These are phyloP conservation scores for Merluccius polli DNA, from an alignment of 2,797 vertebrate species.

Conservation along the genomic window DNA sequence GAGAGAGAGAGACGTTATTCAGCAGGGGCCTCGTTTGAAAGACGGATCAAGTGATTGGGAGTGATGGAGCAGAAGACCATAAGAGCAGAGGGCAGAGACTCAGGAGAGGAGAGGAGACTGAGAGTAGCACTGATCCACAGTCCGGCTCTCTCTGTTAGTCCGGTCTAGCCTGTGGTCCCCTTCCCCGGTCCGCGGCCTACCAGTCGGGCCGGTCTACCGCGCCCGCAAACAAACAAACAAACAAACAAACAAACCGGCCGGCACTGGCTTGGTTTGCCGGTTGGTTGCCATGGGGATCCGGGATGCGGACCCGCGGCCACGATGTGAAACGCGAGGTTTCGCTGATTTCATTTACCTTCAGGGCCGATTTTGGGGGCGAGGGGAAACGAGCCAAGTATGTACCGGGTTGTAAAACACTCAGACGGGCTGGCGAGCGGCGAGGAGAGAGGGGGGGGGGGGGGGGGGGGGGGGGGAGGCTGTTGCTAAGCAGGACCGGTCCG, in stretches of 20 bases:
- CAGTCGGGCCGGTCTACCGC: background rate
- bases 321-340: background rate
- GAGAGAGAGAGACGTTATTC: background rate
- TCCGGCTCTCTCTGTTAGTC: background rate
- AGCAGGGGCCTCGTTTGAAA: conserved; percentile 22
- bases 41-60: conserved; percentile 61
- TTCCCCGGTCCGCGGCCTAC: background rate
- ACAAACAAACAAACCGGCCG: background rate
- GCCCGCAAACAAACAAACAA: no score
- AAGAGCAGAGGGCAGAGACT: conserved; percentile 60
- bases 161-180: background rate
- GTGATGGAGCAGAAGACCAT: conserved; percentile 59
- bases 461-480: no score
- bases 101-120: conserved; percentile 6
- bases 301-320: background rate
- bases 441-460: no score
- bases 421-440: background rate
- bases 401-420: background rate
- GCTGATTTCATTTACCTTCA: background rate
- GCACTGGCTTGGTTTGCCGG: background rate
- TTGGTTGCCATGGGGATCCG: background rate
- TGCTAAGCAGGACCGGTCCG: background rate
- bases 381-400: conserved; percentile 20
- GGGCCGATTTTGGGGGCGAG: conserved; percentile 23
- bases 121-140: background rate